Evolutionary conservation across 2,113 vertebrate genomes (phyloP).

Genomic region (Crypturellus undulatus): DNA sequence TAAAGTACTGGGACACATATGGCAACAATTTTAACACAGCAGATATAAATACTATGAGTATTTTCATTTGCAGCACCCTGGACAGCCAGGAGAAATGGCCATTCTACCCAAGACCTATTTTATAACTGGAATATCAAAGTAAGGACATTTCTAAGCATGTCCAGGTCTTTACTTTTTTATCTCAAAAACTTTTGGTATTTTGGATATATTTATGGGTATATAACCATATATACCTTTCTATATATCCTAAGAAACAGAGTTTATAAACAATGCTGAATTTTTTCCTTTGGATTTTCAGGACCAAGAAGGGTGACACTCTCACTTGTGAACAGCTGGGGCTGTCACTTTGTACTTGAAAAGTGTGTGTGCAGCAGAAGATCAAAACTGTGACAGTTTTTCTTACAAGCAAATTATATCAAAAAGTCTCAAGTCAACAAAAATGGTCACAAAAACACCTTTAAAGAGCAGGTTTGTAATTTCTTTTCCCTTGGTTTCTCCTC

Average conservation of each 20-base stretch:
- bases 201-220: rapidly evolving
- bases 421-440: background rate
- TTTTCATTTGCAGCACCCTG: background rate
- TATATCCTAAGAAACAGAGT: background rate
- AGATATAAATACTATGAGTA: background rate
- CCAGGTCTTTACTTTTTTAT: background rate
- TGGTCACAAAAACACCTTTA: background rate
- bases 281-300: background rate
- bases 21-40: background rate
- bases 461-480: background rate
- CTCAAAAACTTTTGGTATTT: background rate
- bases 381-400: background rate
- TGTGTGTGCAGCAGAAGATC: background rate
- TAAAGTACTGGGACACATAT: background rate
- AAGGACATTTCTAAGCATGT: background rate
- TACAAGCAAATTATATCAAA: background rate
- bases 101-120: background rate
- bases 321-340: background rate
- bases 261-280: background rate
- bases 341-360: background rate
- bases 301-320: background rate
- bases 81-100: background rate
- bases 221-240: too few species aligned
- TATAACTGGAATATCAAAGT: background rate
- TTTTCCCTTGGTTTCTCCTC: background rate